These are phyloP conservation scores for Hemiprocne comata DNA, from an alignment of 2,113 vertebrate genomes.

Conservation along the genomic window DNA sequence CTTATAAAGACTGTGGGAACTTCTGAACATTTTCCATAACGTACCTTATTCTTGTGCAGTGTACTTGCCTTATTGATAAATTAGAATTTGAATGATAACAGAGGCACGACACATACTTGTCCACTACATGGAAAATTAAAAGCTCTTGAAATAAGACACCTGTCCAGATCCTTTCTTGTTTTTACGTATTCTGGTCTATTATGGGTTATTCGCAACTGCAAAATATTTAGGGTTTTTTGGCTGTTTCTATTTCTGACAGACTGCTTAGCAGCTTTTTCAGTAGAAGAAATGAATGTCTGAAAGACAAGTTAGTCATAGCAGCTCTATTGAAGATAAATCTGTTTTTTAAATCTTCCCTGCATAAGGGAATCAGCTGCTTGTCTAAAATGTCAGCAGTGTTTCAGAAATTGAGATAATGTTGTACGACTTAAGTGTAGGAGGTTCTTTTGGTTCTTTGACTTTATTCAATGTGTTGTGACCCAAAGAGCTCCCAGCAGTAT, in stretches of 20 bases:
- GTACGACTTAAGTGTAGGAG: neutral
- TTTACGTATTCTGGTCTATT: neutral
- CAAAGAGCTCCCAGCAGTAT: neutral
- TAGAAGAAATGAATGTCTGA: conserved; percentile 3
- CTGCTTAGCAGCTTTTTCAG: conserved; percentile 38
- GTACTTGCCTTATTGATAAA: neutral
- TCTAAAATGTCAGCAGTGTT: neutral
- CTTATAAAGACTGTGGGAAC: neutral
- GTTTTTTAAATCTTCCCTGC: conserved; percentile 11
- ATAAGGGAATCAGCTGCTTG: conserved; percentile 18
- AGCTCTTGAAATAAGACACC: neutral
- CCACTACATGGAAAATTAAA: neutral
- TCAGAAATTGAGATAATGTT: conserved; percentile 5
- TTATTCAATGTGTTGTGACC: neutral
- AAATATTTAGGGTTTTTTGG: neutral
- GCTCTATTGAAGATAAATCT: conserved; percentile 25
- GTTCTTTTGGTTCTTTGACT: neutral
- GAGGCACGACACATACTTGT: neutral
- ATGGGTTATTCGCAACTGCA: neutral
- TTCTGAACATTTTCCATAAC: neutral
- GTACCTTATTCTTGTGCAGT: neutral
- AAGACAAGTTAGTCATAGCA: conserved; percentile 57
- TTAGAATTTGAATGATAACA: neutral
- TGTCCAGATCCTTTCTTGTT: neutral
- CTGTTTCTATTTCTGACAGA: conserved; percentile 33